Conservation (phyloP, 35 echinoderm and acorn worm species). For the Hemicentrotus pulcherrimus region DNA sequence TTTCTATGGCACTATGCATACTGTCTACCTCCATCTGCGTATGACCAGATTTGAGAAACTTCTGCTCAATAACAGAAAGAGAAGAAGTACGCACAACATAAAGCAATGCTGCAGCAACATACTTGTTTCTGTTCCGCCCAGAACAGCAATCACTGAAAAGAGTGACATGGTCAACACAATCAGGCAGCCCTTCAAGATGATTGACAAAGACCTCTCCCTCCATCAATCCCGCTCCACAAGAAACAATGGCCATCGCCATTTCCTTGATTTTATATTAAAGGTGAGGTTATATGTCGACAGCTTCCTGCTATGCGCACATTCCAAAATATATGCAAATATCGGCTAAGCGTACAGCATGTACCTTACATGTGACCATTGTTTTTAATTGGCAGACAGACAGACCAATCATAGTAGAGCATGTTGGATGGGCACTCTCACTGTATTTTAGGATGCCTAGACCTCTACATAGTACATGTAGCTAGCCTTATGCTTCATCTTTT, state of each 20-base stretch:
- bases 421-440: too few relatives aligned
- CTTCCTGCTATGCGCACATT: too few relatives aligned
- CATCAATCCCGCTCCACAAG: background rate
- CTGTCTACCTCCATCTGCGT: slow-evolving; percentile 57
- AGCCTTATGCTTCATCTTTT: too few relatives aligned
- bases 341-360: too few relatives aligned
- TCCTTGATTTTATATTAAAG: slow-evolving; percentile 25
- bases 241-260: slow-evolving; percentile 17
- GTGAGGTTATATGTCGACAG: slow-evolving; percentile 36
- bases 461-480: too few relatives aligned
- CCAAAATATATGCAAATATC: too few relatives aligned
- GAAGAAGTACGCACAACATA: slow-evolving; percentile 40
- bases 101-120: slow-evolving; percentile 39
- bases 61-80: slow-evolving; percentile 24
- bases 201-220: background rate
- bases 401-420: too few relatives aligned
- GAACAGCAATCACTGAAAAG: slow-evolving; percentile 42
- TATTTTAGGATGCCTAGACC: too few relatives aligned
- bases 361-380: too few relatives aligned
- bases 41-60: slow-evolving; percentile 47
- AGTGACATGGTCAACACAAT: background rate
- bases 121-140: slow-evolving; percentile 39
- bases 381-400: too few relatives aligned
- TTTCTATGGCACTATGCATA: slow-evolving; percentile 44
- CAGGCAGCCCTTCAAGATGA: background rate